Evolutionary conservation across 2,888 invertebrate species (phyloP), one percentile per base, ranked within the genome.

Genomic region (Deroplatys truncata): DNA sequence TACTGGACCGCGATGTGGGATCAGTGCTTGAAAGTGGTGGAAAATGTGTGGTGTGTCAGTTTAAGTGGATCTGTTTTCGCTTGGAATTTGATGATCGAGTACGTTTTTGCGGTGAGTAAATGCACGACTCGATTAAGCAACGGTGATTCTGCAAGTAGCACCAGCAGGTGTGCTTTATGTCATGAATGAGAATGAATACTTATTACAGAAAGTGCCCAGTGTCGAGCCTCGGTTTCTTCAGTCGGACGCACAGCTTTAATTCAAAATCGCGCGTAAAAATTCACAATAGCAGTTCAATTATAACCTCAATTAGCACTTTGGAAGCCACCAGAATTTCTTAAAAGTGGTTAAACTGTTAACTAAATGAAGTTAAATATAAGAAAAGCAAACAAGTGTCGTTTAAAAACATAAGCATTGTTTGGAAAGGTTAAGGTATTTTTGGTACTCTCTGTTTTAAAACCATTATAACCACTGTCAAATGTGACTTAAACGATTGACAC

Each of bases 41-140:
- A 82, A 86, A 86, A 86, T n/a, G 86, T 86, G 86, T 29, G 15
- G 82, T 82, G 86, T 86, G 86, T 86, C 43, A n/a, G 86, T 86
- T 86, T 86, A 49, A 31, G 82, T 16, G 56, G 82, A 29, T 28
- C 10, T 86, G 56, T 86, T 86, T 86, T 72, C 56, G 56, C 56
- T 72, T 72, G 56, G 56, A 25, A 72, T 72, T 72, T 72, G 20
- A 20, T 72, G 25, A 25, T 25, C 56, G 56, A 72, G 56, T 5
- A 72, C 20, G 43, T 72, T 72, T 72, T 72, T 72, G 20, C 56
- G 56, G 56, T 72, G 20, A 72, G 56, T 20, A 72, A 72, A 1
- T 72, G 56, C 4, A 72, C 56, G 3, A 20, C 20, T 72, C 20
- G 5, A 5, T 20, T 72, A 25, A 20, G 5, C 7, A 5, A 7